Evolutionary conservation across 1,140 invertebrate genomes (phyloP).

Genomic region (Aplysia californica): DNA sequence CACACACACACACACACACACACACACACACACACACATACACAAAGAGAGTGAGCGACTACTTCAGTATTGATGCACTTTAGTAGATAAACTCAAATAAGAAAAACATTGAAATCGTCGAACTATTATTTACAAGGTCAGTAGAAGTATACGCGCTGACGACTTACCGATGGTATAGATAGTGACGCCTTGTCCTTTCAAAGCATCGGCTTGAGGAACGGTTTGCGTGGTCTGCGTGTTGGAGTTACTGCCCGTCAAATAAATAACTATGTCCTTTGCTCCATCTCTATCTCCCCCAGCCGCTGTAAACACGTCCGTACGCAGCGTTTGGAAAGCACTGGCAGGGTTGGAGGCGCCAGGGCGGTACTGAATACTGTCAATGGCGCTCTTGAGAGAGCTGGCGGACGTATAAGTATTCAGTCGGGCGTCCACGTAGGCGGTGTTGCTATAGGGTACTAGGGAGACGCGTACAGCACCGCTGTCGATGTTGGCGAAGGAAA

Average conservation of each 20-base stretch:
- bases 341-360: conserved; percentile 37
- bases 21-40: no score
- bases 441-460: conserved; percentile 40
- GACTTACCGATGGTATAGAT: conserved; percentile 10
- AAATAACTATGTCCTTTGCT: conserved; percentile 48
- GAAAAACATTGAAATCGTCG: no score
- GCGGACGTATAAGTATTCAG: conserved; percentile 32
- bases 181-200: conserved; percentile 4
- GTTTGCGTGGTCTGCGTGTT: neutral
- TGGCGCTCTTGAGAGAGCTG: conserved; percentile 28
- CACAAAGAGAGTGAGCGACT: no score
- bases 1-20: no score
- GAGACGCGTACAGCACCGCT: conserved; percentile 40
- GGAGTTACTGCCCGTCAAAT: conserved; percentile 42
- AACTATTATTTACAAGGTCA: no score
- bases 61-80: no score
- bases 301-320: conserved; percentile 33
- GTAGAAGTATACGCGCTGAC: no score
- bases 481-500: conserved; percentile 36
- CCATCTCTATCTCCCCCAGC: conserved; percentile 41
- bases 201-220: neutral
- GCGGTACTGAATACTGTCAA: conserved; percentile 38
- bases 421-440: conserved; percentile 30
- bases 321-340: conserved; percentile 31
- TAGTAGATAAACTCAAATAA: no score